Evolutionary conservation across 2,113 vertebrate species (phyloP).

Genomic region (Anoura caudifer): DNA sequence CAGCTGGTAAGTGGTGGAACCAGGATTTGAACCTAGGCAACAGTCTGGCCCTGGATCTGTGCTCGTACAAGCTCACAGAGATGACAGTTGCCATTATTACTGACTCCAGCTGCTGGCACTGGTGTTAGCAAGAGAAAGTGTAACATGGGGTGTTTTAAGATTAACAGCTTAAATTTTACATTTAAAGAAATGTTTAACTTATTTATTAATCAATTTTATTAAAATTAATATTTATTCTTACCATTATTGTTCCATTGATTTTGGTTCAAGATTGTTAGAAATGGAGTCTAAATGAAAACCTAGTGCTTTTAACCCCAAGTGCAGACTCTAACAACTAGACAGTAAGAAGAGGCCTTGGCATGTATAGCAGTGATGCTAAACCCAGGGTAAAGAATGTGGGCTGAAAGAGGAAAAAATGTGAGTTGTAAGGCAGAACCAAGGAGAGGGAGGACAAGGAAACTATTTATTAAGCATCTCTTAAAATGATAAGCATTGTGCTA

Average conservation of each 20-base stretch:
- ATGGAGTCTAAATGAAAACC: background rate
- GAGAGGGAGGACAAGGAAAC: background rate
- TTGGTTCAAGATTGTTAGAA: background rate
- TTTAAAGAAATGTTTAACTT: background rate
- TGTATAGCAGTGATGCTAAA: background rate
- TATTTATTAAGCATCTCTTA: background rate
- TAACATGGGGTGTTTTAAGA: background rate
- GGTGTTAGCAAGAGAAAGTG: background rate
- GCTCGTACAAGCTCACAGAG: background rate
- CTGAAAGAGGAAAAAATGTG: background rate
- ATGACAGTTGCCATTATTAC: background rate
- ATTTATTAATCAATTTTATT: background rate
- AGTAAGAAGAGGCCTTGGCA: background rate
- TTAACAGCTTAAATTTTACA: background rate
- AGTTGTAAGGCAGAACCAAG: background rate
- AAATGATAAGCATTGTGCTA: background rate
- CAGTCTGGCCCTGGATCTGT: background rate
- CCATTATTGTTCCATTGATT: background rate
- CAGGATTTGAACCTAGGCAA: background rate
- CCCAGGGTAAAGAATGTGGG: background rate
- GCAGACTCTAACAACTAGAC: background rate
- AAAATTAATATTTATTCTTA: constrained; percentile 3
- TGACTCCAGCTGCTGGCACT: background rate
- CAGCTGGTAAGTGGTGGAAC: background rate
- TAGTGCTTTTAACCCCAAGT: background rate